A percentile compares a stretch with the other conserved stretches of the same genome.
phyloP scores from a whole-genome alignment of 2,797 vertebrate genomes.

The Lepus townsendii region DNA sequence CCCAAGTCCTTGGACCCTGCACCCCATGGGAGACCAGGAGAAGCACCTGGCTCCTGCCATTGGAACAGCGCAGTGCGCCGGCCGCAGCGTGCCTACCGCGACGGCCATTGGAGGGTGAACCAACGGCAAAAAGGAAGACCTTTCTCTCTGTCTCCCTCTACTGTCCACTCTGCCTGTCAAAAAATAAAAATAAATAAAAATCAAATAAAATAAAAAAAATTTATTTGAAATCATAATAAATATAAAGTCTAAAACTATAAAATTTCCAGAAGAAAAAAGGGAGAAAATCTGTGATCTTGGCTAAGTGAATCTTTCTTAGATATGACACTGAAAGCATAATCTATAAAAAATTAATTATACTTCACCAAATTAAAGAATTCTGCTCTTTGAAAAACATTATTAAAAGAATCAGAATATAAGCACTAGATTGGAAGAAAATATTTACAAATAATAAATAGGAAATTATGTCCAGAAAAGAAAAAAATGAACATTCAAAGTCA shows the following conservation, averaged over 20 bases:
- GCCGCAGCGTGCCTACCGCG: too few species aligned
- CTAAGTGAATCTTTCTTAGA: neutral
- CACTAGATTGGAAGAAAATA: neutral
- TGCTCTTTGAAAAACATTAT: neutral
- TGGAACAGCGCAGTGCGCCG: too few species aligned
- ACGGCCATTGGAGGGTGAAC: too few species aligned
- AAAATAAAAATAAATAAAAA: too few species aligned
- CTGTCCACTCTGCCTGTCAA: too few species aligned
- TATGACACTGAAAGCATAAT: neutral
- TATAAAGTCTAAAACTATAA: neutral
- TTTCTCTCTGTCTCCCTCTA: too few species aligned
- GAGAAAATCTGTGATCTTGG: neutral
- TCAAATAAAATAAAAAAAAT: neutral
- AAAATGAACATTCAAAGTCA: neutral
- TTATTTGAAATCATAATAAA: slow-evolving; percentile 1
- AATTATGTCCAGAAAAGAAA: neutral
- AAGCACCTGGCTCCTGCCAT: too few species aligned
- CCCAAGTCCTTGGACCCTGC: too few species aligned
- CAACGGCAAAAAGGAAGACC: too few species aligned
- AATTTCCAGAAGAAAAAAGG: neutral
- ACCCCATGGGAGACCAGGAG: too few species aligned
- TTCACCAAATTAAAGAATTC: neutral
- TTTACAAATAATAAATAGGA: neutral
- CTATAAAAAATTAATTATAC: neutral
- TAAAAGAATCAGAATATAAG: neutral